Evolutionary conservation across 2,113 vertebrate species (phyloP).

Genomic region (Petroica traversi): DNA sequence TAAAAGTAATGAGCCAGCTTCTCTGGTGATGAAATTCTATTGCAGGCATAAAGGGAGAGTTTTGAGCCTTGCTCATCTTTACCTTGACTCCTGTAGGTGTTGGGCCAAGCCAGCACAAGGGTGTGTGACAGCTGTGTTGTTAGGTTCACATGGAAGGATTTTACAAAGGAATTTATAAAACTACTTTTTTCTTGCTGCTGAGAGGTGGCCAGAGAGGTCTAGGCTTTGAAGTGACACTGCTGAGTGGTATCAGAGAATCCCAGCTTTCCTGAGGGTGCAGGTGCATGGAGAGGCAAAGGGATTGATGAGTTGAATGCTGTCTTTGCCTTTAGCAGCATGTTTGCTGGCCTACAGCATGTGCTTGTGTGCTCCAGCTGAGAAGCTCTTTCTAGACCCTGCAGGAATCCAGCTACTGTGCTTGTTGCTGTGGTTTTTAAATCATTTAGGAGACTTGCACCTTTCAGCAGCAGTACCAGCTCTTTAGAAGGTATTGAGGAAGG

Average conservation of each 20-base stretch:
- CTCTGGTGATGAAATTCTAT: not conserved
- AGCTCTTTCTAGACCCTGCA: not conserved
- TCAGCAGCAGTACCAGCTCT: not conserved
- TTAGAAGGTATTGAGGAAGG: not conserved
- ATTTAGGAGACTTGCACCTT: not conserved
- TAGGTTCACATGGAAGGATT: not conserved
- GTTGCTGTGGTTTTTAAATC: not conserved
- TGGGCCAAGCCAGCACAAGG: not conserved
- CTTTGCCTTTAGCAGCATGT: not conserved
- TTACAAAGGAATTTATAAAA: not conserved
- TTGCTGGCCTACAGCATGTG: fast-evolving
- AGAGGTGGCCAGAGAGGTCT: not conserved
- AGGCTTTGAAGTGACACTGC: not conserved
- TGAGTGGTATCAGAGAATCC: not conserved
- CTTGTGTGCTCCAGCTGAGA: not conserved
- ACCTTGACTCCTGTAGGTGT: not conserved
- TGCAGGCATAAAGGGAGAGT: not conserved
- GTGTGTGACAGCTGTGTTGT: not conserved
- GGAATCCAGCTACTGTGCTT: not conserved
- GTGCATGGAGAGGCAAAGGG: not conserved
- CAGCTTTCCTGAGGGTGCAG: not conserved
- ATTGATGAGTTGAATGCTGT: not conserved
- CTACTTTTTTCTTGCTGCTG: not conserved
- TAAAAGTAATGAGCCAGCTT: not conserved
- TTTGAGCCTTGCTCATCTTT: not conserved